Percentiles rank a stretch among this genome's conserved stretches.
phyloP scores from a whole-genome alignment of 2,113 vertebrate species.

The Ibidorhyncha struthersii region DNA sequence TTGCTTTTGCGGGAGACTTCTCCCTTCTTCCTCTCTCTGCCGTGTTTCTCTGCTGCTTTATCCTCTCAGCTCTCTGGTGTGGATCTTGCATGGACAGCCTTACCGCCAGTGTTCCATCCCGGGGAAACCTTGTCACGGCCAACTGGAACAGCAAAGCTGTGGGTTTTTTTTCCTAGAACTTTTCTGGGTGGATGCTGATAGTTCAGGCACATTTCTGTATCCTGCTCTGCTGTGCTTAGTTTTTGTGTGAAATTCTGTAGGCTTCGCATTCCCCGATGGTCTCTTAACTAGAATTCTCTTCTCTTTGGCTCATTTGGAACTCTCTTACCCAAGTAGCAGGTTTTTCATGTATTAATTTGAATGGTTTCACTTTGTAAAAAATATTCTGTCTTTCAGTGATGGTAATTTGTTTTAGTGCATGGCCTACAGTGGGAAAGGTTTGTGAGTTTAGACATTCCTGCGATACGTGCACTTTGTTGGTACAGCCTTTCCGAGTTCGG shows the following conservation, averaged over 20 bases:
- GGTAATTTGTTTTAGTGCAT: not conserved
- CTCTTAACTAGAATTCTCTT: not conserved
- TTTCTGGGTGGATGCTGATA: fast-evolving
- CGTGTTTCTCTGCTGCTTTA: not conserved
- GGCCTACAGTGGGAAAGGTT: not conserved
- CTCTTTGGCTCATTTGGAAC: not conserved
- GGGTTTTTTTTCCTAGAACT: not conserved
- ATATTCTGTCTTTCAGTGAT: not conserved
- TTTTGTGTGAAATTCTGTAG: not conserved
- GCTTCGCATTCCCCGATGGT: fast-evolving
- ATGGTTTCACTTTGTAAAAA: not conserved
- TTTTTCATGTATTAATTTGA: not conserved
- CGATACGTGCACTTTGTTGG: not conserved
- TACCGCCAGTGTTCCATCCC: not conserved
- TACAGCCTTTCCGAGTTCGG: not conserved
- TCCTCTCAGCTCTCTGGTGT: not conserved
- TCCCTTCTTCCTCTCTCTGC: not conserved
- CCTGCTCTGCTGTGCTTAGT: not conserved
- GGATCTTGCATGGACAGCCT: not conserved
- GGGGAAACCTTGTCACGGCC: not conserved
- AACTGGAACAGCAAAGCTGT: not conserved
- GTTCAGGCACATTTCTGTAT: not conserved
- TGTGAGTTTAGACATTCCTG: not conserved
- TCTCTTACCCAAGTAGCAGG: not conserved
- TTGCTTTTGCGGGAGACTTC: not conserved